phyloP scores from a whole-genome alignment of 2,888 invertebrate genomes.

The Chaetogeoica ovagalla region DNA sequence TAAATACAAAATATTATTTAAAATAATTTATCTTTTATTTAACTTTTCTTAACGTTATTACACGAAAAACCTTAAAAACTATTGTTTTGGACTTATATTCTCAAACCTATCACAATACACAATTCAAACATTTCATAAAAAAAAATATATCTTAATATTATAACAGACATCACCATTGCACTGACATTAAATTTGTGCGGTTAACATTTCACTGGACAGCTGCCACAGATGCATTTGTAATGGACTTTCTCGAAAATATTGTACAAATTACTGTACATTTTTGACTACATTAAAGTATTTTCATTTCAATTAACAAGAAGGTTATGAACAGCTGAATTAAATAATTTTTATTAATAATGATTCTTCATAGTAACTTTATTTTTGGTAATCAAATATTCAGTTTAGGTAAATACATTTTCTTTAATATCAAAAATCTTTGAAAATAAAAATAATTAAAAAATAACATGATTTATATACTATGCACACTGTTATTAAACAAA shows the following conservation, averaged over 20 bases:
- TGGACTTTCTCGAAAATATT: slow-evolving; percentile 12
- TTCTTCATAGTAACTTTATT: slow-evolving; percentile 20
- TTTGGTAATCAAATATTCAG: slow-evolving; percentile 33
- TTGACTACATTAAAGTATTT: slow-evolving; percentile 42
- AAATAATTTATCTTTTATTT: slow-evolving; percentile 46
- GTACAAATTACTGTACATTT: neutral
- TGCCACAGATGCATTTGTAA: slow-evolving; percentile 13
- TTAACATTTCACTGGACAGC: neutral
- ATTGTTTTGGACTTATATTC: slow-evolving; percentile 38
- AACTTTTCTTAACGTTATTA: slow-evolving; percentile 37
- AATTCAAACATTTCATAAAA: slow-evolving; percentile 34
- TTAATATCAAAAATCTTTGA: neutral
- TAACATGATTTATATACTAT: slow-evolving; percentile 24
- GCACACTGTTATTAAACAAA: slow-evolving; percentile 1
- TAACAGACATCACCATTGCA: slow-evolving; percentile 36
- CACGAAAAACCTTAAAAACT: slow-evolving; percentile 45
- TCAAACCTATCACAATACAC: slow-evolving; percentile 46
- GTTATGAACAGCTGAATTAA: neutral
- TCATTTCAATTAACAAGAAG: slow-evolving; percentile 6
- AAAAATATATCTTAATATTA: slow-evolving; percentile 42
- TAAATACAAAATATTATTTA: slow-evolving; percentile 11
- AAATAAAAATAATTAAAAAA: slow-evolving; percentile 30
- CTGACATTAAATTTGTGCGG: slow-evolving; percentile 26
- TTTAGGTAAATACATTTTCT: slow-evolving; percentile 4
- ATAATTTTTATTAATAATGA: slow-evolving; percentile 16